Evolutionary conservation across 2,888 invertebrate genomes (phyloP).

Genomic region (Pheosia tremula): DNA sequence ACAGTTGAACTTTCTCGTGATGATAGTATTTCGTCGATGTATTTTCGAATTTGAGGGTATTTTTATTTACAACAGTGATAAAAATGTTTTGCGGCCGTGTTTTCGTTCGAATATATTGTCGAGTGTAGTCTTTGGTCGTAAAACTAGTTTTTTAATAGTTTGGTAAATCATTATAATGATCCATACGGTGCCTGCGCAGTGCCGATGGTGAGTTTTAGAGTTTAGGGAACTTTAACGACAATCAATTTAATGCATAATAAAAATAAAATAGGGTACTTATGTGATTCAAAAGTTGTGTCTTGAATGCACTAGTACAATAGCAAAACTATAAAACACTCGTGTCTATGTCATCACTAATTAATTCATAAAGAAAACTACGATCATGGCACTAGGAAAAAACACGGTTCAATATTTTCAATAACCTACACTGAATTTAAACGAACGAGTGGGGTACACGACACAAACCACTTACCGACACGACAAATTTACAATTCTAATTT

Average conservation of each 20-base stretch:
- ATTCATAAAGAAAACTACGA: background rate
- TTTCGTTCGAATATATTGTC: constrained; percentile 62
- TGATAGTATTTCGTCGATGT: constrained; percentile 55
- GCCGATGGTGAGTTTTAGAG: background rate
- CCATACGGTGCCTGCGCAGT: constrained; percentile 7
- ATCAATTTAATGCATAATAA: background rate
- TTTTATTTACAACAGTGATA: constrained; percentile 78
- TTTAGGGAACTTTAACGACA: constrained; percentile 1
- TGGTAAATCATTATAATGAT: constrained; percentile 47
- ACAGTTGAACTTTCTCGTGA: constrained; percentile 39
- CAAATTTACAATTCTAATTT: constrained; percentile 72
- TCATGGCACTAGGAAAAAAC: background rate
- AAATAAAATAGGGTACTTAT: background rate
- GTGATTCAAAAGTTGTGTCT: background rate
- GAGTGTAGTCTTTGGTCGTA: constrained; percentile 52
- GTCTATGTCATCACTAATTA: background rate
- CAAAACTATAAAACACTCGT: background rate
- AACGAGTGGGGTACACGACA: constrained; percentile 41
- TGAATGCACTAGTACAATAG: background rate
- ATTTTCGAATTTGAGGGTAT: constrained; percentile 60
- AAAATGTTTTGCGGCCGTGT: constrained; percentile 78
- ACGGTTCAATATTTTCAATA: background rate
- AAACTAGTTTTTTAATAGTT: constrained; percentile 45
- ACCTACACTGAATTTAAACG: constrained; percentile 28
- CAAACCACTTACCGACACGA: constrained; percentile 55